phyloP scores from a whole-genome alignment of 2,113 vertebrate species.

The Tychaedon coryphoeus region DNA sequence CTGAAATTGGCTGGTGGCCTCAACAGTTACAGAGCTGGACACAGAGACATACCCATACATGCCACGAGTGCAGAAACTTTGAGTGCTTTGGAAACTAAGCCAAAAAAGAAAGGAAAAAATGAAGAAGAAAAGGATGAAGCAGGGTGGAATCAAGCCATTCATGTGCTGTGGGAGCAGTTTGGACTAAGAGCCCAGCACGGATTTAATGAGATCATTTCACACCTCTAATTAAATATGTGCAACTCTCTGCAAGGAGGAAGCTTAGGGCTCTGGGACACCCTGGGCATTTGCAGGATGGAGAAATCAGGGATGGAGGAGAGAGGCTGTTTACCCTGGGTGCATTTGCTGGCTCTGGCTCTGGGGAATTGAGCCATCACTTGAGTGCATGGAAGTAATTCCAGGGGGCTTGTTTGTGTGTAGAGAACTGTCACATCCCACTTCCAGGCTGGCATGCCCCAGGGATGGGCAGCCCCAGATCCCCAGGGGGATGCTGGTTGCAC shows the following conservation, averaged over 20 bases:
- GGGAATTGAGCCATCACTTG: background rate
- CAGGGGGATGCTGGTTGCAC: background rate
- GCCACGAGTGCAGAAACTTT: background rate
- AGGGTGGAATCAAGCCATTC: background rate
- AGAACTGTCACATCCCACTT: background rate
- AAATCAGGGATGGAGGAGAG: background rate
- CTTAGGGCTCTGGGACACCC: background rate
- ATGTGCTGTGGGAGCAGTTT: background rate
- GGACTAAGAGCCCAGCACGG: background rate
- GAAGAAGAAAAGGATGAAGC: background rate
- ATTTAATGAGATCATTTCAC: conserved; percentile 39
- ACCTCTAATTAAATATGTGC: conserved; percentile 37
- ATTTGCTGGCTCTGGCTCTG: background rate
- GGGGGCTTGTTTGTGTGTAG: background rate
- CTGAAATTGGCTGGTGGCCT: background rate
- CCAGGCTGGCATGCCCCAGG: rapidly evolving
- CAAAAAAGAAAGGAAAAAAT: background rate
- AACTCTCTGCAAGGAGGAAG: background rate
- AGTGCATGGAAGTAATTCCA: rapidly evolving
- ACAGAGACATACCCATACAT: background rate
- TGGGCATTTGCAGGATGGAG: background rate
- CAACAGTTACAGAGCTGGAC: background rate
- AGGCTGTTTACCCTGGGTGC: rapidly evolving
- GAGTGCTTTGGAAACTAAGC: background rate
- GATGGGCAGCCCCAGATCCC: background rate